Base-by-base conservation (phyloP, 1,140 invertebrate genomes). In the Drosophila repletoides region DNA sequence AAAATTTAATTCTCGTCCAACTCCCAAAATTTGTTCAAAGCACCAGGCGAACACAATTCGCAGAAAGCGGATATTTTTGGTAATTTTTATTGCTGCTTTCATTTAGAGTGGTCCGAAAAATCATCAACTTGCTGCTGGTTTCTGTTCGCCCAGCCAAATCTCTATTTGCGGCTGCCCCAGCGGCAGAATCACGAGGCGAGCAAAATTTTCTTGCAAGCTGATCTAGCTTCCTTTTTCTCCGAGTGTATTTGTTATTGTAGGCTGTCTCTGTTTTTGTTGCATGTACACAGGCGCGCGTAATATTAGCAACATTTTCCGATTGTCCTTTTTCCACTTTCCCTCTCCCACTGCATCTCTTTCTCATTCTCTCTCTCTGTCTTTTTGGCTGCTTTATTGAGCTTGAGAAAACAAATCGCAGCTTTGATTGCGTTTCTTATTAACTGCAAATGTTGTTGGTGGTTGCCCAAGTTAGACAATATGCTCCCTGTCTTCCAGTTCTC, bases 401-500 rank as follows among this genome's bases (percentile, higher is more conserved):
- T 88, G 75, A 83, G 79, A 88, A 86, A 88, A 88, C 87, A 88
- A 88, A 88, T 88, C 86, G 87, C 80, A 69, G 71, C 52, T 66
- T 68, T 88, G 87, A 88, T 88, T 88, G 81, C 87, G 80, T 88
- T 88, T 79, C 86, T 81, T 86, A 88, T 88, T 88, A 86, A 88
- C 83, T 76, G 49, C 67, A 71, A 71, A 71, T 64, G 66, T 67
- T 64, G 66, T 67, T 67, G 80, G 66, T 84, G 80, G 71, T 77
- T 73, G 73, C 61, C 31, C 29, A 28, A 55, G 34, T 56, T 33
- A 24, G 29, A 86, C 81, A 87, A 86, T 86, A 86, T 86, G 80
- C 64, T 86, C n/a, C 46, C 73, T 84, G 77, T 83, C 74, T 38
- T 34, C 17, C n/a, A n/a, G n/a, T 19, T 14, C 49, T 12, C 59